Evolutionary conservation across 2,888 invertebrate species (phyloP).

Genomic region (Metacarcinus magister): DNA sequence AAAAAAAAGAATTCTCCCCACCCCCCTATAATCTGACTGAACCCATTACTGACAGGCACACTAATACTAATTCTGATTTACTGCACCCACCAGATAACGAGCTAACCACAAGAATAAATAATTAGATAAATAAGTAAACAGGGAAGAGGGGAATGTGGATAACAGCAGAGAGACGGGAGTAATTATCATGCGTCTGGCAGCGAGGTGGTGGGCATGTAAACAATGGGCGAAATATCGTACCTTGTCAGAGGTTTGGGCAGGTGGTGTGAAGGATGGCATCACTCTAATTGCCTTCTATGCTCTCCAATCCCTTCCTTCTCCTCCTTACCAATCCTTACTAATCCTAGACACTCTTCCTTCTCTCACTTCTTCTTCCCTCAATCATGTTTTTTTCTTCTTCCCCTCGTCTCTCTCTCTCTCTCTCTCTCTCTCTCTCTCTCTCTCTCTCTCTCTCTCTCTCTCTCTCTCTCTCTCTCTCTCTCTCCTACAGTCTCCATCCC

Average conservation of each 20-base stretch:
- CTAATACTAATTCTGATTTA: constrained; percentile 3
- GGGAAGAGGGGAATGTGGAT: not conserved
- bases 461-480: not conserved
- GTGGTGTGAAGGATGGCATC: not conserved
- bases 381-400: not conserved
- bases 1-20: not conserved
- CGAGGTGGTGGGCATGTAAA: not conserved
- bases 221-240: constrained; percentile 12
- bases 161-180: not conserved
- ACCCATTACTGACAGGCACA: not conserved
- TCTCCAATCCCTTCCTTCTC: not conserved
- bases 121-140: constrained; percentile 15
- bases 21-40: not conserved
- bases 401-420: not conserved
- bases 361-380: not conserved
- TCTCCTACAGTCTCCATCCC: not conserved
- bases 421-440: not conserved
- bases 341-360: no score
- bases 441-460: not conserved
- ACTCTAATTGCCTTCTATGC: not conserved
- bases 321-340: not conserved
- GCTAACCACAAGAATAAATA: constrained; percentile 29
- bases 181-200: constrained; percentile 13
- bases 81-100: not conserved
- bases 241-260: not conserved